phyloP scores from a whole-genome alignment of 2,113 vertebrate genomes.

The Neodontobutis hainanensis region DNA sequence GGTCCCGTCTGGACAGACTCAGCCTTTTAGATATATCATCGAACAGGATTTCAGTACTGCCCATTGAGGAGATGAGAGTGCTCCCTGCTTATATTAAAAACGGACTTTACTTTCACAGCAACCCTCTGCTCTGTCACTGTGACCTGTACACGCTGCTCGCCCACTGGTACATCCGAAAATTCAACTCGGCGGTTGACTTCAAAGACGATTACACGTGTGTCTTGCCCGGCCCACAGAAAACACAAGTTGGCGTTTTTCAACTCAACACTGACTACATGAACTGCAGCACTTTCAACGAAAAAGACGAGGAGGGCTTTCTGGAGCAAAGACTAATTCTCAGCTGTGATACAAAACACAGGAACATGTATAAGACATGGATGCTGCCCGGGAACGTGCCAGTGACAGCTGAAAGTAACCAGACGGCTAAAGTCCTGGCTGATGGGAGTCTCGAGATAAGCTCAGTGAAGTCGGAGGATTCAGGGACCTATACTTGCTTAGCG shows the following conservation, averaged over 20 bases:
- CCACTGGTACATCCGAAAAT: conserved; percentile 85
- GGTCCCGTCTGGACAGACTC: conserved; percentile 82
- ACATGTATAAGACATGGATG: conserved; percentile 85
- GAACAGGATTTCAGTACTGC: conserved; percentile 86
- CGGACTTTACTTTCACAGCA: conserved; percentile 93
- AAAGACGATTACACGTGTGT: conserved; percentile 85
- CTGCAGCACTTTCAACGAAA: conserved; percentile 89
- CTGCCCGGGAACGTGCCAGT: conserved; percentile 82
- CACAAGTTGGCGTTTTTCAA: conserved; percentile 73
- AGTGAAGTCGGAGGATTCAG: conserved; percentile 83
- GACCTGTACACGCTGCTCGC: conserved; percentile 88
- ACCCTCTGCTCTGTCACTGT: conserved; percentile 87
- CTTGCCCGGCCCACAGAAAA: conserved; percentile 59
- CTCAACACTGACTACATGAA: conserved; percentile 84
- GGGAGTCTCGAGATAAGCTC: conserved; percentile 84
- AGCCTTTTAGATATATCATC: conserved; percentile 90
- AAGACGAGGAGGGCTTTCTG: conserved; percentile 84
- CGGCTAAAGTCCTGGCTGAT: conserved; percentile 74
- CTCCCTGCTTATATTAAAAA: conserved; percentile 92
- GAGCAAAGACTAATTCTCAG: conserved; percentile 83
- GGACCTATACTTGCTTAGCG: conserved; percentile 90
- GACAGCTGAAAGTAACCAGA: conserved; percentile 78
- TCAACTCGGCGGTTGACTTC: conserved; percentile 90
- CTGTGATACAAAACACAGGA: conserved; percentile 88
- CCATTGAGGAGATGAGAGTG: conserved; percentile 80